Conservation (phyloP, 2,113 vertebrate genomes). For the Tetraodon nigroviridis region DNA sequence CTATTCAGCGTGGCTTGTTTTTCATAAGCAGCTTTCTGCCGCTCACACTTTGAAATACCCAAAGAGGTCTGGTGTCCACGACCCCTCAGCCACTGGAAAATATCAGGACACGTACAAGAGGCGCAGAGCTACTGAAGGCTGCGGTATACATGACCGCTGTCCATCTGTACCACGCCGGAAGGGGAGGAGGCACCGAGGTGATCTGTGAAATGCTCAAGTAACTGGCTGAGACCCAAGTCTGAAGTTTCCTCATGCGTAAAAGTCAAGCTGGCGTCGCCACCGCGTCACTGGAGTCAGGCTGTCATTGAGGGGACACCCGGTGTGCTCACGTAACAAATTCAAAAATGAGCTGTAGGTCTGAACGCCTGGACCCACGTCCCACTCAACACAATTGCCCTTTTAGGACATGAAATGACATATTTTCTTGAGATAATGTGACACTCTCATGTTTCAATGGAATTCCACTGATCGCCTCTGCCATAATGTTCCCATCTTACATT, state of each 20-base stretch:
- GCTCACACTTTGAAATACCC: too few species aligned
- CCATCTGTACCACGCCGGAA: not conserved
- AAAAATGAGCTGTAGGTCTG: not conserved
- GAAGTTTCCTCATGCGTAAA: conserved; percentile 48
- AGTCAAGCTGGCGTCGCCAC: conserved; percentile 45
- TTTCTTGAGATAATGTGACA: not conserved
- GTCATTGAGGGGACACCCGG: conserved; percentile 1
- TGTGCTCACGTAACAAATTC: not conserved
- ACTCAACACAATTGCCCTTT: not conserved
- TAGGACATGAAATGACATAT: not conserved
- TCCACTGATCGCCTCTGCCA: too few species aligned
- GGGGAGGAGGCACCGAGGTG: conserved; percentile 12
- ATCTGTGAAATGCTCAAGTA: conserved; percentile 33
- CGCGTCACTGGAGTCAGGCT: conserved; percentile 39
- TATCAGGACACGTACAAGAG: too few species aligned
- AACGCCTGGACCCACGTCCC: not conserved
- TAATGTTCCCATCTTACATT: too few species aligned
- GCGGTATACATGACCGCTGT: not conserved
- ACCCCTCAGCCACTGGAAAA: too few species aligned
- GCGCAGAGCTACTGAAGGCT: too few species aligned
- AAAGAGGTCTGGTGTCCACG: too few species aligned
- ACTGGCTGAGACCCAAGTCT: conserved; percentile 38
- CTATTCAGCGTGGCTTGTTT: too few species aligned
- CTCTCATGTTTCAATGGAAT: too few species aligned
- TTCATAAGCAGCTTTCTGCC: too few species aligned